A percentile compares a stretch with the other conserved stretches of the same genome.
These are phyloP conservation scores for Celastrina argiolus DNA, from an alignment of 2,888 invertebrate genomes.

Conservation along the genomic window DNA sequence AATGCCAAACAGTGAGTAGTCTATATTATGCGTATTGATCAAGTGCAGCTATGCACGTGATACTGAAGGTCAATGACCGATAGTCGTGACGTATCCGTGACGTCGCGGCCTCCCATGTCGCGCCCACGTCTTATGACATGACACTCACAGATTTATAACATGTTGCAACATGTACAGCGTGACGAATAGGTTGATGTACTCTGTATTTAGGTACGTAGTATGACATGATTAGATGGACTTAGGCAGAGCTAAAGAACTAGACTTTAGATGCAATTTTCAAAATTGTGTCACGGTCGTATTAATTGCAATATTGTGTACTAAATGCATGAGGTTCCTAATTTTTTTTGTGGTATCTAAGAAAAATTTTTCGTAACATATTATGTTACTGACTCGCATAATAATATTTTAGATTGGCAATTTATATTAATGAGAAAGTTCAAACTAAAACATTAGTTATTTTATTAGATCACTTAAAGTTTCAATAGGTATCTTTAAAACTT, in stretches of 20 bases:
- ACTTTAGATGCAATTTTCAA: too few species aligned
- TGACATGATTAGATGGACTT: neutral
- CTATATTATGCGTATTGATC: slow-evolving; percentile 43
- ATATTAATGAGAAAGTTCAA: neutral
- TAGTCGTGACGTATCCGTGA: slow-evolving; percentile 36
- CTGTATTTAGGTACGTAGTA: neutral
- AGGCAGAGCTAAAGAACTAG: too few species aligned
- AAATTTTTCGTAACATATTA: too few species aligned
- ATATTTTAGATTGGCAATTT: neutral
- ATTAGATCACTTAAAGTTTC: neutral
- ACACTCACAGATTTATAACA: slow-evolving; percentile 28
- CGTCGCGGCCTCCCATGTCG: slow-evolving; percentile 34
- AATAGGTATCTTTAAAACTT: neutral
- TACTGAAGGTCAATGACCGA: slow-evolving; percentile 50
- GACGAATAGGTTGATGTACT: slow-evolving; percentile 5
- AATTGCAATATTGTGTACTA: too few species aligned
- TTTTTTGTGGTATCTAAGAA: too few species aligned
- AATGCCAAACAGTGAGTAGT: neutral
- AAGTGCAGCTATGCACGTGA: slow-evolving; percentile 27
- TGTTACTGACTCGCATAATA: too few species aligned
- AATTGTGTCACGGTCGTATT: too few species aligned
- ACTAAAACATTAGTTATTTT: neutral
- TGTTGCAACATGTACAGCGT: slow-evolving; percentile 12
- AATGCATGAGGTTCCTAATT: too few species aligned
- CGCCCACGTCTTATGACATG: slow-evolving; percentile 21